phyloP scores from a whole-genome alignment of 2,113 vertebrate genomes.

The Siphamia tubifer region DNA sequence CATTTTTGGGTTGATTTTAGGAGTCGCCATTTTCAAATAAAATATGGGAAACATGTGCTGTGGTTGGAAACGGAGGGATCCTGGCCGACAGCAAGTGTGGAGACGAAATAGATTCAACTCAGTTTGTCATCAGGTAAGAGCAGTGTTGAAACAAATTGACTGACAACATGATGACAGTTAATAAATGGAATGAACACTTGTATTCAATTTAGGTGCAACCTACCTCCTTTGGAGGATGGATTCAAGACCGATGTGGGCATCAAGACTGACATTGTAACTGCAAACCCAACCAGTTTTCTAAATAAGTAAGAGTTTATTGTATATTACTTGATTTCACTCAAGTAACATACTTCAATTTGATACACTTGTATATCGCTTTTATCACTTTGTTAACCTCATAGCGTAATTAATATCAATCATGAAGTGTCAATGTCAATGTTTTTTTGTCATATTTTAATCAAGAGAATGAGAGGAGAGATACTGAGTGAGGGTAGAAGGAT shows the following conservation, averaged over 20 bases:
- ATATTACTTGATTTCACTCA: too few relatives aligned
- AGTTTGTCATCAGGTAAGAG: not conserved
- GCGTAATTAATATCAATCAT: too few relatives aligned
- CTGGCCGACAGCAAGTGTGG: not conserved
- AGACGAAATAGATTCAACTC: not conserved
- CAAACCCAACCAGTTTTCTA: slow-evolving; percentile 91
- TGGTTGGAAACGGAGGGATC: slow-evolving; percentile 2
- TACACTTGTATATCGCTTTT: too few relatives aligned
- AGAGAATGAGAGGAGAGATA: too few relatives aligned
- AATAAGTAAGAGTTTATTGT: slow-evolving; percentile 81
- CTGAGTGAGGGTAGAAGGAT: too few relatives aligned
- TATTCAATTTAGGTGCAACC: slow-evolving; percentile 86
- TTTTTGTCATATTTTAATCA: too few relatives aligned
- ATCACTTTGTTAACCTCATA: too few relatives aligned
- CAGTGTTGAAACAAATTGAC: not conserved
- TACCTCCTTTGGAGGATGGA: slow-evolving; percentile 84
- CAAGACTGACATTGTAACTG: slow-evolving; percentile 92
- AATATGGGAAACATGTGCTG: not conserved
- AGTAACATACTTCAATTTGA: too few relatives aligned
- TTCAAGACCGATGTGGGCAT: slow-evolving; percentile 86
- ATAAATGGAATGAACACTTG: not conserved
- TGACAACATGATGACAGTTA: not conserved
- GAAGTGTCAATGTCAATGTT: too few relatives aligned
- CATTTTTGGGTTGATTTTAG: not conserved
- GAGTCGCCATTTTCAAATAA: not conserved